Evolutionary conservation across 1,140 invertebrate genomes (phyloP), one percentile per base, ranked within the genome.

Genomic region (Scaptodrosophila lebanonensis): DNA sequence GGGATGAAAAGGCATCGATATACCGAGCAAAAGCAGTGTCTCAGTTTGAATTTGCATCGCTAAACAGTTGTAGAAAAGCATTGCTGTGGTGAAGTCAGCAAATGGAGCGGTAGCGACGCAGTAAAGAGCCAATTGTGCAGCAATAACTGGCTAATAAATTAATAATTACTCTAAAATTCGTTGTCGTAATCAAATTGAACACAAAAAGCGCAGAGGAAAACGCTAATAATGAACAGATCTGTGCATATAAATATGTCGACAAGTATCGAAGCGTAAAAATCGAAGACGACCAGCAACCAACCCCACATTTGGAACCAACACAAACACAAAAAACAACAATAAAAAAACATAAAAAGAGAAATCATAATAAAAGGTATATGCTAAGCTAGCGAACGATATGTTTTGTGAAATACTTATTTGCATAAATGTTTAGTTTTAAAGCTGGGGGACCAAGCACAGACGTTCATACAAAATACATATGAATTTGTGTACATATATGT

Each of bases 201-300:
- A 35, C 17, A 22, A 50, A 50, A 11, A 42, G 17, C n/a, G 11
- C 47, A 35, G 47, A 43, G 44, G 43, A 42, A 25, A 54, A n/a
- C 30, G 29, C 13, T 22, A 43, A 65, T 45, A 63, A 76, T 77
- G 72, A 66, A 71, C 30, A 71, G 67, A 50, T 73, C 67, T 50
- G 58, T 72, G 72, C 53, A 60, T 43, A 59, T 43, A 63, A 58
- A 45, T 66, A 77, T 77, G 67, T 52, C 68, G 54, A 64, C 63
- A 72, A 67, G 67, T 72, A 77, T 64, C 67, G 68, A 64, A 79
- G 72, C 63, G 73, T 77, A 65, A 72, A 60, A 77, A 67, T 64
- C 67, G 49, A 64, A 77, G 73, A 63, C 67, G 58, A 54, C 51
- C 22, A 57, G 45, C 56, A 66, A 63, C 50, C 54, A 63, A 22